These are phyloP conservation scores for Papilio xuthus DNA, from an alignment of 1,140 invertebrate genomes.

Conservation along the genomic window DNA sequence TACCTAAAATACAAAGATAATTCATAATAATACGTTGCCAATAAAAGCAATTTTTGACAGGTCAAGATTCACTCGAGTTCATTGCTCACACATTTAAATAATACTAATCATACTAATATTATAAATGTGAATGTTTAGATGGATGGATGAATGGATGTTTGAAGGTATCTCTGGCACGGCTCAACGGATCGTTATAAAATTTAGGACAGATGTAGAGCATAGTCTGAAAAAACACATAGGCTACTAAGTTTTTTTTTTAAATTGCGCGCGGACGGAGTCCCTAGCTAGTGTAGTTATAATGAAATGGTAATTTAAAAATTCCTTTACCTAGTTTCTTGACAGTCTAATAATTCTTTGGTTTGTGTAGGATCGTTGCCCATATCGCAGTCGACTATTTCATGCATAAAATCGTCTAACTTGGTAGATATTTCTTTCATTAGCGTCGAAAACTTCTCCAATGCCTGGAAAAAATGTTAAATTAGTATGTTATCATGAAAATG, in stretches of 20 bases:
- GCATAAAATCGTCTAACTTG: constrained; percentile 91
- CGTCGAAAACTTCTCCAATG: constrained; percentile 95
- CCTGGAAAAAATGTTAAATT: constrained; percentile 83
- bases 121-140: no score
- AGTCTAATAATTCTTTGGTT: constrained; percentile 81
- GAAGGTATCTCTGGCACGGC: no score
- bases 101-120: no score
- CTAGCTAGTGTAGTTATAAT: no score
- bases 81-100: no score
- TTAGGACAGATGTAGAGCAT: no score
- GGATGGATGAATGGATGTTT: no score
- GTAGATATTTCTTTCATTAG: constrained; percentile 94
- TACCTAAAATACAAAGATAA: constrained; percentile 64
- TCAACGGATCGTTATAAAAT: no score
- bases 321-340: constrained; percentile 77
- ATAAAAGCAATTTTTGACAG: background rate
- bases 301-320: constrained; percentile 16
- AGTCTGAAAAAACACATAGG: no score
- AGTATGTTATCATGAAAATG: background rate
- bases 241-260: no score
- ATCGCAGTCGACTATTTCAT: constrained; percentile 87
- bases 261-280: no score
- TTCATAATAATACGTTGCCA: background rate
- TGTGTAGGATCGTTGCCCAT: constrained; percentile 81
- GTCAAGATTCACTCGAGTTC: no score